phyloP scores from a whole-genome alignment of 1,140 invertebrate species.

The Zaprionus davidi region DNA sequence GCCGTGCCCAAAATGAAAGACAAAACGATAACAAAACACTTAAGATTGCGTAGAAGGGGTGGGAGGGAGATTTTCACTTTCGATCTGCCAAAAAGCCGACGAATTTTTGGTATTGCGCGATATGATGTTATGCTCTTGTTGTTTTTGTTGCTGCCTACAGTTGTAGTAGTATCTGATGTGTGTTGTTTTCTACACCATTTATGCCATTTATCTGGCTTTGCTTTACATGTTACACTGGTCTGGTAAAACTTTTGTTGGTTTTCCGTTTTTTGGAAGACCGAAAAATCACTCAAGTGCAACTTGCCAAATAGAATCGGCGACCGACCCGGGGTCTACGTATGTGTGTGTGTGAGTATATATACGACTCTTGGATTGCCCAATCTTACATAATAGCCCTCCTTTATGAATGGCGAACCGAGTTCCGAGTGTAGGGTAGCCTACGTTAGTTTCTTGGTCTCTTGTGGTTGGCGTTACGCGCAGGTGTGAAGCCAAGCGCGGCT shows the following conservation, averaged over 20 bases:
- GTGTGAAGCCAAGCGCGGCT: conserved; percentile 80
- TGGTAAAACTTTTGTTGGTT: conserved; percentile 66
- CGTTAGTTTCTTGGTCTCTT: conserved; percentile 40
- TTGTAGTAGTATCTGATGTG: conserved; percentile 31
- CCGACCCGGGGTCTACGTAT: conserved; percentile 43
- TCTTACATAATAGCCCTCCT: conserved; percentile 72
- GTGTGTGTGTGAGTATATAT: conserved; percentile 38
- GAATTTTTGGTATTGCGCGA: conserved; percentile 69
- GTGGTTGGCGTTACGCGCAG: conserved; percentile 62
- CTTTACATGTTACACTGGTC: conserved; percentile 74
- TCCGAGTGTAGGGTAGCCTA: conserved; percentile 11
- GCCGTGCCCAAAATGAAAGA: conserved; percentile 47
- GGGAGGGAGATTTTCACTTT: conserved; percentile 61
- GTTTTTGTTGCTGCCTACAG: conserved; percentile 17
- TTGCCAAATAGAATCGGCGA: conserved; percentile 78
- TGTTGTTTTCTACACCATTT: conserved; percentile 69
- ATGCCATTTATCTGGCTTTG: conserved; percentile 69
- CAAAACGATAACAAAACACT: conserved; percentile 60
- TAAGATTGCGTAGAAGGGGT: conserved; percentile 8
- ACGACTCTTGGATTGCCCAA: conserved; percentile 60
- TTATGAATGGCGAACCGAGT: conserved; percentile 36
- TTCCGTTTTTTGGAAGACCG: conserved; percentile 74
- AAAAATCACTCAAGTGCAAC: conserved; percentile 82
- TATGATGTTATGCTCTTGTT: conserved; percentile 42
- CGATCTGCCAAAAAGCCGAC: conserved; percentile 46